These are phyloP conservation scores for Alcis repandata DNA, from an alignment of 2,888 invertebrate genomes.

Conservation along the genomic window DNA sequence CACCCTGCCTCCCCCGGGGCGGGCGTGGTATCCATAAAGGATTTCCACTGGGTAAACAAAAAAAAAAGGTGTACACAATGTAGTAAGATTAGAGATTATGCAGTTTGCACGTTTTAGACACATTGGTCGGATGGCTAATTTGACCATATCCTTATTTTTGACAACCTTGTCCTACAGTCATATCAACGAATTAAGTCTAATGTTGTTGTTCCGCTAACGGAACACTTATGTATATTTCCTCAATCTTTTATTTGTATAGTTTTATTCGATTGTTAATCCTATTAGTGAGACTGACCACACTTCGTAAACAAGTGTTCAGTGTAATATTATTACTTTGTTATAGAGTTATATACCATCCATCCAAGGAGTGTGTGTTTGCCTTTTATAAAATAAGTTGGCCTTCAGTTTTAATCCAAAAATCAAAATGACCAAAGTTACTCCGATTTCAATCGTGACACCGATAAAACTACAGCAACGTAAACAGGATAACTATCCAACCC, in stretches of 20 bases:
- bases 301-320: neutral
- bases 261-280: too few relatives aligned
- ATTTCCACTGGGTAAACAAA: too few relatives aligned
- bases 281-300: neutral
- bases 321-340: neutral
- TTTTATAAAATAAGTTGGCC: too few relatives aligned
- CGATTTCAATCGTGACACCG: neutral
- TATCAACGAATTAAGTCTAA: neutral
- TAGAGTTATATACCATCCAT: neutral
- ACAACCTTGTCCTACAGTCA: neutral
- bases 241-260: too few relatives aligned
- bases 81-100: too few relatives aligned
- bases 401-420: neutral
- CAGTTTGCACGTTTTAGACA: too few relatives aligned
- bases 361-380: too few relatives aligned
- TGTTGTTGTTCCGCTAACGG: neutral
- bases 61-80: too few relatives aligned
- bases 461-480: neutral
- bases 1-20: too few relatives aligned
- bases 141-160: neutral
- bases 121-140: too few relatives aligned
- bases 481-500: slow-evolving; percentile 1
- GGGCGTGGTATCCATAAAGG: too few relatives aligned
- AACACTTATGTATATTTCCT: too few relatives aligned
- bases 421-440: neutral